Evolutionary conservation across 2,797 vertebrate species (phyloP), one percentile per base, ranked within the genome.

Genomic region (Girardinus metallicus): DNA sequence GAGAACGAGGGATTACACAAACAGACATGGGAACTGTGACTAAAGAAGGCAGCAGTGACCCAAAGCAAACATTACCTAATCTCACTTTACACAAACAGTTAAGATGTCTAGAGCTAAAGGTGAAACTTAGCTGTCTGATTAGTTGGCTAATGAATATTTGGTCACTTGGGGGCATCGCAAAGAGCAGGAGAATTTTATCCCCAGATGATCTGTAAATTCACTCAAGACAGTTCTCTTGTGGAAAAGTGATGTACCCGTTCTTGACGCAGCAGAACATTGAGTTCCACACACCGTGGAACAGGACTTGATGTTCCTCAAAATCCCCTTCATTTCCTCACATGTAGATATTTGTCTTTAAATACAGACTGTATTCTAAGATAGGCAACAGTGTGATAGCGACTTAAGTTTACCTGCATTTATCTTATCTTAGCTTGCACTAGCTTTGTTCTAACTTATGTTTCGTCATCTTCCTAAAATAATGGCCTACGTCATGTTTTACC

Each of bases 21-120:
- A 64, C 31, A 64, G 23, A 80, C 46, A 74, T 36, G 23, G 47
- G 71, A 68, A 68, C 82, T 49, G 73, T 81, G 80, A 85, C 83
- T 86, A 80, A 81, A 43, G 39, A 68, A 41, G 39, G 21, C 66
- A 68, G 39, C 66, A 43, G 4, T 43, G 66, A 68, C 66, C 39
- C 21, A 68, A 43, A 11, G 41, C 9, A 43, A 43, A 43, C 68
- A 43, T 44, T 71, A 71, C 68, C 41, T 71, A 44, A 71, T 71
- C 39, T 43, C 21, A 68, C 26, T 39, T n/a, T 43, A 71, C 39
- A 39, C 39, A 13, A 26, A 70, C 3, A 2, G 6, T n/a, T 44
- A 44, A 44, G 13, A 44, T 71, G 39, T 12, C 26, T 44, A 3
- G 39, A 71, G n/a, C 41, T 43, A 26, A 71, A 71, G n/a, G 2